These are phyloP conservation scores for Synanceia verrucosa DNA, from an alignment of 2,797 vertebrate genomes.

Conservation along the genomic window DNA sequence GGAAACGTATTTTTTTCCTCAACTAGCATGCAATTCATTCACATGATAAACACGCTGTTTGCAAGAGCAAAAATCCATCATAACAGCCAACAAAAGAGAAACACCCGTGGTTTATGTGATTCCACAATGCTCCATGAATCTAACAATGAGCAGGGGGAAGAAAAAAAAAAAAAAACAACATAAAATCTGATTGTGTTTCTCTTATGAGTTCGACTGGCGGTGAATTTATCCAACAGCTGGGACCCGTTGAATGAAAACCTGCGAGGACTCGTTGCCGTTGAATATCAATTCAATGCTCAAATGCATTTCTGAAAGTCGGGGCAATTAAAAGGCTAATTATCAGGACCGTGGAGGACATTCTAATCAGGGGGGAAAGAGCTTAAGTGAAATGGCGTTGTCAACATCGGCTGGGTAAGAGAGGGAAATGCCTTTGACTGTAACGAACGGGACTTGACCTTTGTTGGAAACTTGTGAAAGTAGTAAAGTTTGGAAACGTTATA, in stretches of 20 bases:
- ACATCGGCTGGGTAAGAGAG: slow-evolving; percentile 27
- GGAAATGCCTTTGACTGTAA: slow-evolving; percentile 41
- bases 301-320: slow-evolving; percentile 73
- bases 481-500: neutral
- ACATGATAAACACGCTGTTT: neutral
- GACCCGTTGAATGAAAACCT: slow-evolving; percentile 65
- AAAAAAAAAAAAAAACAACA: slow-evolving; percentile 39
- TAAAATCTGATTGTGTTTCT: slow-evolving; percentile 59
- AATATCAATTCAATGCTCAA: slow-evolving; percentile 79
- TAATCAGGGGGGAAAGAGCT: slow-evolving; percentile 72
- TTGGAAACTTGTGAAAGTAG: slow-evolving; percentile 41
- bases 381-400: slow-evolving; percentile 67
- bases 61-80: neutral
- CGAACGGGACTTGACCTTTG: slow-evolving; percentile 52
- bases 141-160: slow-evolving; percentile 37
- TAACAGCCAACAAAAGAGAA: neutral
- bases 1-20: too few species aligned
- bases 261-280: slow-evolving; percentile 76
- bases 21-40: neutral
- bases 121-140: slow-evolving; percentile 15
- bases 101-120: slow-evolving; percentile 26
- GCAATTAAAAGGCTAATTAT: slow-evolving; percentile 83
- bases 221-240: slow-evolving; percentile 69
- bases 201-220: slow-evolving; percentile 44
- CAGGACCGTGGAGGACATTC: slow-evolving; percentile 70